Base-by-base conservation (phyloP, 2,888 invertebrate species). In the Diarsia dahlii region DNA sequence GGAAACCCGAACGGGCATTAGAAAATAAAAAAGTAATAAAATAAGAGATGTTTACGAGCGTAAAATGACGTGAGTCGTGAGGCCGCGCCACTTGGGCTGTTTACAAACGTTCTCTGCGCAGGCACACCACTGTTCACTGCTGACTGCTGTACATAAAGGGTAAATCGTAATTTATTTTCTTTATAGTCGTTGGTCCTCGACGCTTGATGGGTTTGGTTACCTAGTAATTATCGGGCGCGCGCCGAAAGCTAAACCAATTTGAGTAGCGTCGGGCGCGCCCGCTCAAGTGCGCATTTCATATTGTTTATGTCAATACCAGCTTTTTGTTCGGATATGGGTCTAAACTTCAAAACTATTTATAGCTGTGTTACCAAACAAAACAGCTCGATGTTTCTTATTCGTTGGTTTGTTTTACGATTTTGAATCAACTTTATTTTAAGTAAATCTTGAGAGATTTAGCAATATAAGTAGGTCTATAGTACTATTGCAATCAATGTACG, bases 21-120 rank as follows among this genome's bases (percentile, higher is more conserved):
- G 95, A 95, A 95, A 96, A 96, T 96, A 96, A 96, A 96, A 96
- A 95, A 92, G 95, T 93, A 95, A 95, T 96, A 96, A 96, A 96
- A 94, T 94, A 90, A 94, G 94, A 95, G 92, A 92, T 90, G 94
- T 96, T 96, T 96, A 96, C 95, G 96, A 96, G 95, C 95, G 95
- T 95, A 94, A 95, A 95, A 96, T 95, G 95, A 95, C 95, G 95
- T 93, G 94, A 92, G 93, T 91, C 93, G 95, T 93, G 94, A 92
- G 93, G 91, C 93, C 90, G 89, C 90, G 93, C 94, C 93, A 93
- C 93, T 93, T 92, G 84, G 91, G 81, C 90, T 93, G 93, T 94
- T 94, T 94, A 94, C 93, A 92, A 89, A 91, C 91, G 89, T 90
- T 92, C 90, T 91, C 88, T 93, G 93, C 91, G 92, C 91, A 81